These are phyloP conservation scores for Macaria notata DNA, from an alignment of 2,888 invertebrate species.

Conservation along the genomic window DNA sequence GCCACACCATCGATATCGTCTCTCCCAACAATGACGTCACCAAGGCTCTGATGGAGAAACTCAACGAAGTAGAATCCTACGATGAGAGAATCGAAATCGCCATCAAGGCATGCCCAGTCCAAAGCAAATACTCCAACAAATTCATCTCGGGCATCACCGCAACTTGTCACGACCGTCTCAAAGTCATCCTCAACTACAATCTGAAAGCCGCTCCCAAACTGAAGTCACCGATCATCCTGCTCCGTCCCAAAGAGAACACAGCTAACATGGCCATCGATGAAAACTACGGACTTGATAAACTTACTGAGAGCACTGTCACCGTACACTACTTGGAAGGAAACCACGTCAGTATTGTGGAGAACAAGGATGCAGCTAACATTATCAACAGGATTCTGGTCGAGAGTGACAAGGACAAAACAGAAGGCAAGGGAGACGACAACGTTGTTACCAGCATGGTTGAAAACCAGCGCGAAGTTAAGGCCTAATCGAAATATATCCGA, in stretches of 20 bases:
- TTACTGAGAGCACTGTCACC: constrained; percentile 80
- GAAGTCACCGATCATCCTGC: constrained; percentile 81
- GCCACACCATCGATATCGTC: constrained; percentile 78
- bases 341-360: constrained; percentile 86
- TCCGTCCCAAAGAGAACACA: constrained; percentile 84
- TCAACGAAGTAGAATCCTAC: constrained; percentile 78
- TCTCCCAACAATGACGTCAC: constrained; percentile 64
- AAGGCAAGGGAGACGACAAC: constrained; percentile 52
- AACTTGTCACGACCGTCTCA: constrained; percentile 76
- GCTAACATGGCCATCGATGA: constrained; percentile 79
- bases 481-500: constrained; percentile 26
- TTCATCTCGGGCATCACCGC: constrained; percentile 52
- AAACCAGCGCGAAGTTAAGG: constrained; percentile 53
- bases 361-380: constrained; percentile 83
- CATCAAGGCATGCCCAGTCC: constrained; percentile 56
- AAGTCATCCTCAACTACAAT: constrained; percentile 76
- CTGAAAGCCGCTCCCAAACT: constrained; percentile 70
- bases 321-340: constrained; percentile 87
- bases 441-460: constrained; percentile 66
- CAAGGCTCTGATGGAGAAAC: constrained; percentile 61
- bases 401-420: constrained; percentile 37
- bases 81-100: constrained; percentile 81
- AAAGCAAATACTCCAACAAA: constrained; percentile 61
- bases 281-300: constrained; percentile 85
- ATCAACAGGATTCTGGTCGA: constrained; percentile 76